phyloP scores from a whole-genome alignment of 1,140 invertebrate genomes.

The Neuroterus valhalla region DNA sequence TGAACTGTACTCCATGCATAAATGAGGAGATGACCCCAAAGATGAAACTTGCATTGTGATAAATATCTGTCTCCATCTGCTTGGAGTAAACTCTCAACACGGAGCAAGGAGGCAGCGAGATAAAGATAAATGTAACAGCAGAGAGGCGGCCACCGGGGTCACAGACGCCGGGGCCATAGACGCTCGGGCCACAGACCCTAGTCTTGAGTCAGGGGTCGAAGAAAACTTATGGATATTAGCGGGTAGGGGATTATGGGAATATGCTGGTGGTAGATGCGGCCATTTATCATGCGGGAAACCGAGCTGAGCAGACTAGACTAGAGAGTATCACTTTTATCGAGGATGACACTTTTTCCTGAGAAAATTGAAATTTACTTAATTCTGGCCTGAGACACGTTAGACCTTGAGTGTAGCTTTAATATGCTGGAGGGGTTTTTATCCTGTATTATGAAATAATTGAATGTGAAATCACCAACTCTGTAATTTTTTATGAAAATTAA shows the following conservation, averaged over 20 bases:
- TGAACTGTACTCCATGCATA: slow-evolving; percentile 19
- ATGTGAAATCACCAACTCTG: no score
- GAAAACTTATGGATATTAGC: slow-evolving; percentile 58
- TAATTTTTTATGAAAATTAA: no score
- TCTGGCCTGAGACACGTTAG: slow-evolving; percentile 4
- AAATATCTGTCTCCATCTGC: background rate
- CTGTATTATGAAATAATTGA: no score
- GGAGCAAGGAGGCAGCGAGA: background rate
- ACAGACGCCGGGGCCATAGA: slow-evolving; percentile 9
- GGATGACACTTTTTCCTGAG: slow-evolving; percentile 4
- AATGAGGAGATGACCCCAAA: slow-evolving; percentile 22
- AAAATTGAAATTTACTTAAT: slow-evolving; percentile 27
- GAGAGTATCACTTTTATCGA: slow-evolving; percentile 46
- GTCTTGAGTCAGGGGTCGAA: slow-evolving; percentile 41
- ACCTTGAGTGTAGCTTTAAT: slow-evolving; percentile 11
- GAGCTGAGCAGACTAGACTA: slow-evolving; percentile 21
- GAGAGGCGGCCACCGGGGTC: background rate
- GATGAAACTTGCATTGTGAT: slow-evolving; percentile 16
- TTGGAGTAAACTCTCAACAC: background rate
- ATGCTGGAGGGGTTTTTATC: background rate
- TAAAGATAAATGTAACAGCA: background rate
- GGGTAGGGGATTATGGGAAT: slow-evolving; percentile 57
- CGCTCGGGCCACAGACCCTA: slow-evolving; percentile 14
- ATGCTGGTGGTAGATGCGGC: slow-evolving; percentile 42
- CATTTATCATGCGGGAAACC: slow-evolving; percentile 55